These are phyloP conservation scores for Chiroxiphia lanceolata DNA, from an alignment of 2,797 vertebrate genomes.

Conservation along the genomic window DNA sequence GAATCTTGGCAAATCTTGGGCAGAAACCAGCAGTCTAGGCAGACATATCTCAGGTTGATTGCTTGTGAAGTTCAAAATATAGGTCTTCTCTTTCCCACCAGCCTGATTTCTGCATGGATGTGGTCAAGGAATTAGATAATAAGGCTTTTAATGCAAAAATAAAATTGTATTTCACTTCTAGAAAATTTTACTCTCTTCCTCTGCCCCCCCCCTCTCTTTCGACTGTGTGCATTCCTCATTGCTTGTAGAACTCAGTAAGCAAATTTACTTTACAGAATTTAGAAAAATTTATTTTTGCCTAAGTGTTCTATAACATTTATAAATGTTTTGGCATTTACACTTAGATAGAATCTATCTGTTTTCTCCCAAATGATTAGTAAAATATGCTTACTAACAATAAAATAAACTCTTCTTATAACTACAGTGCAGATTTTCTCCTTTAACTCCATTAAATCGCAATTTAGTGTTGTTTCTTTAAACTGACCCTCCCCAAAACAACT, in stretches of 20 bases:
- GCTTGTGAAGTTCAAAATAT: not conserved
- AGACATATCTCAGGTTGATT: not conserved
- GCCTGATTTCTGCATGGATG: not conserved
- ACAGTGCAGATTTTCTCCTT: not conserved
- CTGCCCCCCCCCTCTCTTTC: not conserved
- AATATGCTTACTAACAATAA: not conserved
- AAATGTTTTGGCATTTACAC: not conserved
- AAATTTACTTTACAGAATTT: not conserved
- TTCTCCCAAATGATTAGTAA: not conserved
- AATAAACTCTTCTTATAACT: not conserved
- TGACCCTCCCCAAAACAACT: conserved; percentile 1
- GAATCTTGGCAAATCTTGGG: not conserved
- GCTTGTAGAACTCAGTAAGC: not conserved
- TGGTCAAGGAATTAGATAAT: not conserved
- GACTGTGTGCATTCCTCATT: not conserved
- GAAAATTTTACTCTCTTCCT: not conserved
- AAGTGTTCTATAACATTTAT: not conserved
- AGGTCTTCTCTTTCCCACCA: not conserved
- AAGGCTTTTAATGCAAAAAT: not conserved
- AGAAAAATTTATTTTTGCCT: not conserved
- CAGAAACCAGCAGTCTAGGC: not conserved
- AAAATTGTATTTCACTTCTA: not conserved
- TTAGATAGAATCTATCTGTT: not conserved
- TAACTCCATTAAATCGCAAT: not conserved
- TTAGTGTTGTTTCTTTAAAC: conserved; percentile 44